Conservation (phyloP, 2,797 vertebrate species). For the Coluber constrictor region DNA sequence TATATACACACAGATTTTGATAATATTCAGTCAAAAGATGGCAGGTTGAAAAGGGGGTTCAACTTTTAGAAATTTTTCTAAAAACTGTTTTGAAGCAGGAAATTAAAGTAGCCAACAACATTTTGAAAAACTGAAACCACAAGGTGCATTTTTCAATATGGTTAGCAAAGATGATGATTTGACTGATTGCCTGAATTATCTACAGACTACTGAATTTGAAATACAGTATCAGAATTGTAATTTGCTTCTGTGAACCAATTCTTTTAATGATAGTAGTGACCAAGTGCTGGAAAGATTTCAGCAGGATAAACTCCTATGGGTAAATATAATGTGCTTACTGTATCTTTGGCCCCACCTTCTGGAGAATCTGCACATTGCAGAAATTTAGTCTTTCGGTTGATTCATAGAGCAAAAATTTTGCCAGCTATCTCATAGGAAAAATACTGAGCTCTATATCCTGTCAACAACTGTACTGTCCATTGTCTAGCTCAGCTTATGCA, state of each 20-base stretch:
- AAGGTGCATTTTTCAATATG: background rate
- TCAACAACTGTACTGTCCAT: background rate
- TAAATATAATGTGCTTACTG: background rate
- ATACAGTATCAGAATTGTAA: background rate
- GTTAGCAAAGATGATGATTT: background rate
- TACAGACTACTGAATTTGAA: background rate
- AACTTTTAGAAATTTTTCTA: background rate
- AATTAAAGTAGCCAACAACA: background rate
- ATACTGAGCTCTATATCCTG: too few relatives aligned
- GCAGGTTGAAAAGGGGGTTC: background rate
- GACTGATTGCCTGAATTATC: background rate
- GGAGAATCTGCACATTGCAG: background rate
- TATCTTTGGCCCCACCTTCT: background rate
- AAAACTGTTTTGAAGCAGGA: background rate
- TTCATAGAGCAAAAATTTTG: background rate
- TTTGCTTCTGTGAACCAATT: background rate
- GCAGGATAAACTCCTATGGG: background rate
- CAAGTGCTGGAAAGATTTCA: background rate
- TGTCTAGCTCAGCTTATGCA: too few relatives aligned
- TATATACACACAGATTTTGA: background rate
- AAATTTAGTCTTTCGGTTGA: background rate
- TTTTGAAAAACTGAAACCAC: background rate
- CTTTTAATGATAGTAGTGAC: background rate
- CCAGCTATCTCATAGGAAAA: background rate
- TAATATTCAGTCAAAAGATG: background rate